Conservation (phyloP, 1,140 invertebrate species). For the Liolophura sinensis region DNA sequence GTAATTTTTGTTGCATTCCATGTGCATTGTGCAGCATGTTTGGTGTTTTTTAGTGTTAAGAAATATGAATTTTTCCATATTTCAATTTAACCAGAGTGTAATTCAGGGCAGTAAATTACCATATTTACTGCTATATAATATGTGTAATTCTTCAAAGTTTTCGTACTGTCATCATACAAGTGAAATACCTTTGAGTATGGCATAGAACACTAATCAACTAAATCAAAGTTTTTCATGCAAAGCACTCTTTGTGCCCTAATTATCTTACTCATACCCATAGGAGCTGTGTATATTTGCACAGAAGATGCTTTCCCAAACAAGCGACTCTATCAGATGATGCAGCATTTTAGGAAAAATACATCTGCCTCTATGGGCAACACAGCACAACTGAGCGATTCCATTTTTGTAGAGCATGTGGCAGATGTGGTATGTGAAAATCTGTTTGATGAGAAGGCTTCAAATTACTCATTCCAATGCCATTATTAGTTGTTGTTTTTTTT, state of each 20-base stretch:
- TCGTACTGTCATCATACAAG: not conserved
- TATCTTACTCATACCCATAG: constrained; percentile 51
- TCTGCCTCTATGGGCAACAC: not conserved
- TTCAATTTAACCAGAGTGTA: constrained; percentile 10
- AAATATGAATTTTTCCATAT: too few relatives aligned
- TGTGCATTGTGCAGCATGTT: too few relatives aligned
- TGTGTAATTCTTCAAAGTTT: not conserved
- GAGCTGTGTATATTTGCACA: constrained; percentile 76
- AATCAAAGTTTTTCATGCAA: not conserved
- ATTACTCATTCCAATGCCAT: too few relatives aligned
- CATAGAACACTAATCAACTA: not conserved
- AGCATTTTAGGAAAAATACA: constrained; percentile 31
- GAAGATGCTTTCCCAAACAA: constrained; percentile 75
- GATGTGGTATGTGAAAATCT: constrained; percentile 60
- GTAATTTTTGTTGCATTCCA: too few relatives aligned
- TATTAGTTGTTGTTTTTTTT: too few relatives aligned
- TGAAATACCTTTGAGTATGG: not conserved
- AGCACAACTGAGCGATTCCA: constrained; percentile 53
- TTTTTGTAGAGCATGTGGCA: constrained; percentile 67
- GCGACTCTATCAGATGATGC: constrained; percentile 65
- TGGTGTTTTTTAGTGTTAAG: too few relatives aligned
- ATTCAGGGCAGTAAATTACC: not conserved
- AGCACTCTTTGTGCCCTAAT: not conserved
- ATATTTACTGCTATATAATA: not conserved
- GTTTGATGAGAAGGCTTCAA: too few relatives aligned